Evolutionary conservation across 2,797 vertebrate genomes (phyloP), one percentile per base, ranked within the genome.

Genomic region (Dermochelys coriacea): DNA sequence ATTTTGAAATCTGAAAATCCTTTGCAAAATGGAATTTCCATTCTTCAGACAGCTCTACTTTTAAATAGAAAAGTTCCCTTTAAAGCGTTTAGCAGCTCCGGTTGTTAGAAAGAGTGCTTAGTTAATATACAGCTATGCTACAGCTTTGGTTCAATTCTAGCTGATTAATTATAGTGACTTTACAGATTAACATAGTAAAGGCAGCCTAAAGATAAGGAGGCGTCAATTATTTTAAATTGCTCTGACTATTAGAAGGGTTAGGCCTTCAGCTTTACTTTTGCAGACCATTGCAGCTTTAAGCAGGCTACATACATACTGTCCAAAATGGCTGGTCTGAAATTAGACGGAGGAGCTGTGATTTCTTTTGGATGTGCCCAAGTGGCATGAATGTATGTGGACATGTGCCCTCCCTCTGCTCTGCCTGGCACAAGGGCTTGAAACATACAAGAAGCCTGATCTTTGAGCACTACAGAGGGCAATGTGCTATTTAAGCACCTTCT

Each of bases 311-410:
- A 23, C 57, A 19, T 31, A 12, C 47, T 45, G 4, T 16, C 6
- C 41, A 5, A 0, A 19, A 34, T 0, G 2, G 6, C n/a, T 34
- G 21, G 41, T 34, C 54, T 15, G 71, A 25, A 8, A 54, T 86
- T 54, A 25, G n/a, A 50, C 11, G 3, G 64, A 80, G 64, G 55
- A 51, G 47, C 77, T 31, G 11, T 3, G 16, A 19, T 50, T 16
- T 16, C 34, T 10, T 0, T 61, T 57, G 74, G 5, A 50, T 83
- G 11, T 1, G 0, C 45, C 41, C 21, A 0, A 0, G n/a, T 7
- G 29, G 7, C 57, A 25, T 8, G 64, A 49, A 27, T 0, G 21
- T 25, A 1, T 0, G 12, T 37, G 18, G 3, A 74, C 23, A 25
- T 47, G 1, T 29, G 8, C 49, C 68, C 79, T 86, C 45, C 79